Base-by-base conservation (phyloP, 1,140 invertebrate species). In the Lasioglossum baleicum region DNA sequence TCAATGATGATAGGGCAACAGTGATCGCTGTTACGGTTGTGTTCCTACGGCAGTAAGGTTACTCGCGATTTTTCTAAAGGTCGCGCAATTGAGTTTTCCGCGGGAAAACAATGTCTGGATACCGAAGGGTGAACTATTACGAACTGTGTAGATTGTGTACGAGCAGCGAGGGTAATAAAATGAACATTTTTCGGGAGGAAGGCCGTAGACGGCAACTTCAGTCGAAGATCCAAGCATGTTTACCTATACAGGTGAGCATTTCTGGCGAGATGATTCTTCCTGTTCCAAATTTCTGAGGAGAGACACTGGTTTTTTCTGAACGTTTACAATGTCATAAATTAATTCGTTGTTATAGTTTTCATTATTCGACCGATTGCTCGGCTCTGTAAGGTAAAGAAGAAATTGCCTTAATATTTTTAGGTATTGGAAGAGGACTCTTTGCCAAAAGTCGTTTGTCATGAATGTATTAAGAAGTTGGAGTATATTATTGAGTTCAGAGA, bases 121-220 rank as follows among this genome's bases (percentile, higher is more conserved):
- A 96, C 86, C 94, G 94, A 80, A 94, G 94, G 82, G 95, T 96
- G 13, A 96, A 95, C 90, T 96, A 95, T 89, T 95, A 95, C 87
- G 95, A 96, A 92, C 91, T 96, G 70, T 96, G 95, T 87, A 93
- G 95, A 84, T 92, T 96, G 60, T 96, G 95, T 89, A 95, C 95
- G 17, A 94, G 94, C 48, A 95, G 94, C 87, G 94, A 94, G 80
- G 95, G 95, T 69, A 93, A 90, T 77, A 96, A 95, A 90, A 94
- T 95, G 76, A 94, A 96, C 87, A 95, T 96, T 76, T 96, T 95
- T 84, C 94, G 95, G 15, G 93, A 95, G 40, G 95, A 96, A 83
- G 95, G 95, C 35, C 93, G 94, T 44, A 94, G 94, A 83, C 94
- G 95, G 82, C 95, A 95, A 84, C 89, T 96, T 8, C 94, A 94